These are phyloP conservation scores for Labrus mixtus DNA, from an alignment of 2,113 vertebrate species.

Conservation along the genomic window DNA sequence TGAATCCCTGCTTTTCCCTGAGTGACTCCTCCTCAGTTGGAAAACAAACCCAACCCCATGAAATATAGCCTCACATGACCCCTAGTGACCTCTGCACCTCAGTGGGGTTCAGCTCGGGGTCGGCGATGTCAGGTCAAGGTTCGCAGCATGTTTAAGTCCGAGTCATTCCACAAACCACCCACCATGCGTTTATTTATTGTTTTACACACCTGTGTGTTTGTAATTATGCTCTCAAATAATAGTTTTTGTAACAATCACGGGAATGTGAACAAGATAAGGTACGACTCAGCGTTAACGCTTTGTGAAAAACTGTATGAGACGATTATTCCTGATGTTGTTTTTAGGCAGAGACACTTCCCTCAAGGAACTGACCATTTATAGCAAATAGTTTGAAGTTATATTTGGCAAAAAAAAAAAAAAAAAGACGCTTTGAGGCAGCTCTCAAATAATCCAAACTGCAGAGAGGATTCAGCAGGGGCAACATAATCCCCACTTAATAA, in stretches of 20 bases:
- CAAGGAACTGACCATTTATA: constrained; percentile 39
- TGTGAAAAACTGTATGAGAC: constrained; percentile 1
- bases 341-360: constrained; percentile 14
- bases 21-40: constrained; percentile 54
- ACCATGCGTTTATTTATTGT: constrained; percentile 8
- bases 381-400: constrained; percentile 31
- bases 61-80: constrained; percentile 63
- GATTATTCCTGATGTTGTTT: neutral
- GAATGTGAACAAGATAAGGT: neutral
- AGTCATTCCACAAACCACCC: constrained; percentile 60
- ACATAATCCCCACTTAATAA: constrained; percentile 12
- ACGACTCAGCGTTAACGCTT: no score
- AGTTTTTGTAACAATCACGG: neutral
- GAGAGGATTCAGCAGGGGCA: neutral
- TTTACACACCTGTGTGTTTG: neutral
- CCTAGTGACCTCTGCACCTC: constrained; percentile 52
- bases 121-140: constrained; percentile 65
- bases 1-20: constrained; percentile 57
- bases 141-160: constrained; percentile 43
- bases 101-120: constrained; percentile 61
- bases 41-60: constrained; percentile 69
- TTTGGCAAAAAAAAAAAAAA: neutral
- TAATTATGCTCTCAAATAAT: neutral
- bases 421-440: constrained; percentile 8
- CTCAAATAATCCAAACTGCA: neutral